These are phyloP conservation scores for Aleadryas rufinucha DNA, from an alignment of 2,113 vertebrate species.

Conservation along the genomic window DNA sequence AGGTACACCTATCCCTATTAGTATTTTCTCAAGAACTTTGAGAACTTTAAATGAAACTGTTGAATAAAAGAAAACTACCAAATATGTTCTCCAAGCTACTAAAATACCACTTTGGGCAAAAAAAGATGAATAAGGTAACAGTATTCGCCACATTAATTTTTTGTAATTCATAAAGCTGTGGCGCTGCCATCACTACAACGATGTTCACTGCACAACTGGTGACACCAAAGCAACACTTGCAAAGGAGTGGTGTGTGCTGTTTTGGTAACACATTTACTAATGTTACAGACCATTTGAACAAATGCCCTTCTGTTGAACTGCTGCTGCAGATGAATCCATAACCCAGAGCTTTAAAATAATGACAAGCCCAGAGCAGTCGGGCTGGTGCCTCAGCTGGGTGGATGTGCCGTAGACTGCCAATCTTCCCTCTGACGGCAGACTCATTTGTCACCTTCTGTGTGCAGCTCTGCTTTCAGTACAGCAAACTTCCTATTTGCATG, in stretches of 20 bases:
- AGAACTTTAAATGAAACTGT: neutral
- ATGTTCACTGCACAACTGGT: neutral
- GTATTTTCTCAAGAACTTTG: neutral
- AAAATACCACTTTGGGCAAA: neutral
- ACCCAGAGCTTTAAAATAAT: constrained; percentile 10
- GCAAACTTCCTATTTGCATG: neutral
- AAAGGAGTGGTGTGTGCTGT: neutral
- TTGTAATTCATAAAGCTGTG: neutral
- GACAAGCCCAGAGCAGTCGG: neutral
- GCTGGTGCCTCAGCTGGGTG: constrained; percentile 16
- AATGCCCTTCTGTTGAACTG: constrained; percentile 24
- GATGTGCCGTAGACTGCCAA: neutral
- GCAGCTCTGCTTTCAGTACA: neutral
- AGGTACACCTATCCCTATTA: neutral
- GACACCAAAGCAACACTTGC: neutral
- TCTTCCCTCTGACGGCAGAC: neutral
- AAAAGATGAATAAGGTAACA: neutral
- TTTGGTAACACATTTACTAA: neutral
- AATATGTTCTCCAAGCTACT: neutral
- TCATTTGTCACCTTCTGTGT: neutral
- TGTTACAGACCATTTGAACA: neutral
- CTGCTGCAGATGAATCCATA: constrained; percentile 14
- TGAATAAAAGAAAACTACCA: neutral
- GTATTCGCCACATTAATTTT: fast-evolving
- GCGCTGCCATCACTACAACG: fast-evolving